Percentiles rank a stretch among this genome's conserved stretches.
These are phyloP conservation scores for Scrobipalpa costella DNA, from an alignment of 2,888 invertebrate species.

Conservation along the genomic window DNA sequence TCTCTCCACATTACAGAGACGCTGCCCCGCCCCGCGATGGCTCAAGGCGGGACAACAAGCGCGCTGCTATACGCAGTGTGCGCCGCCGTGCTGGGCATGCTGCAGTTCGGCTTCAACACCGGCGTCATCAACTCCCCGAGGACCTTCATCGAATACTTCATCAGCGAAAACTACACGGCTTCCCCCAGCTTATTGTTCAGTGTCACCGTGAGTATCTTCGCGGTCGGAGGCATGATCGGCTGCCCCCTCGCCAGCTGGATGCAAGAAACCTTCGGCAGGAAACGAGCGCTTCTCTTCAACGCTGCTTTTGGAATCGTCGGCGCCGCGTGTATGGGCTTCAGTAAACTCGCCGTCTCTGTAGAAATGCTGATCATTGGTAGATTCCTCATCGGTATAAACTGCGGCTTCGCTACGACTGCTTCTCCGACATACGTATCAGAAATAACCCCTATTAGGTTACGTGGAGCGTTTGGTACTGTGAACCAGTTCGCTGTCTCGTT, in stretches of 20 bases:
- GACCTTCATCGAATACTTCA: constrained; percentile 83
- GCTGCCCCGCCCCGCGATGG: constrained; percentile 52
- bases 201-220: constrained; percentile 87
- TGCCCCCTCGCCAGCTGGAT: constrained; percentile 88
- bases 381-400: constrained; percentile 87
- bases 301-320: constrained; percentile 84
- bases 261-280: constrained; percentile 85
- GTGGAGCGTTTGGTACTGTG: constrained; percentile 76
- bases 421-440: constrained; percentile 79
- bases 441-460: constrained; percentile 65
- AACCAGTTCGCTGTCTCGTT: constrained; percentile 76
- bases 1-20: constrained; percentile 52
- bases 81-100: constrained; percentile 85
- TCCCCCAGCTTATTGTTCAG: constrained; percentile 79
- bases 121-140: constrained; percentile 86
- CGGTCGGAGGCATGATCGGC: constrained; percentile 89
- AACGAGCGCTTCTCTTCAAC: constrained; percentile 84
- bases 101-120: constrained; percentile 87
- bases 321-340: constrained; percentile 84
- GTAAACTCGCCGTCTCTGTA: constrained; percentile 82
- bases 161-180: constrained; percentile 78
- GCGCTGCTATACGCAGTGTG: constrained; percentile 83
- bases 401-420: constrained; percentile 82
- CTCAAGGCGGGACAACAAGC: constrained; percentile 78
- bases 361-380: constrained; percentile 87